Evolutionary conservation across 1,140 invertebrate species (phyloP).

Genomic region (Diuraphis noxia): DNA sequence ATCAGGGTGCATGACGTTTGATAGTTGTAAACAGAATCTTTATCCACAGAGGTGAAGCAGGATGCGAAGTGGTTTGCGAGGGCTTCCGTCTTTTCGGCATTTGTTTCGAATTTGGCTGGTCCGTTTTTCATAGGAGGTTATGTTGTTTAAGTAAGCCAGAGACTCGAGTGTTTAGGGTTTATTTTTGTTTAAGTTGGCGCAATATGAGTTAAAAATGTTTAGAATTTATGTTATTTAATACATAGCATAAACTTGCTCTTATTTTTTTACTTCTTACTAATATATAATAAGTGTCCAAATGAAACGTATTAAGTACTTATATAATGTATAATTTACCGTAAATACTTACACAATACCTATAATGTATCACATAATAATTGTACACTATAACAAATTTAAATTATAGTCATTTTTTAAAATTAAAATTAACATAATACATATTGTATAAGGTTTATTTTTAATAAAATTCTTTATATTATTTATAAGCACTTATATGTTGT

Average conservation of each 20-base stretch:
- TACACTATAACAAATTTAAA: not conserved
- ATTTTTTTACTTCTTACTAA: not conserved
- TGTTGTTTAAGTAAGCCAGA: not conserved
- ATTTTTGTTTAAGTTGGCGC: not conserved
- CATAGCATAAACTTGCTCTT: not conserved
- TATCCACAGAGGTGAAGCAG: not conserved
- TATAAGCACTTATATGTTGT: not conserved
- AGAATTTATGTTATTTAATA: not conserved
- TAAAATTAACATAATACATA: not conserved
- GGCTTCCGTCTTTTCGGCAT: not conserved
- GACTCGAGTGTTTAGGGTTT: not conserved
- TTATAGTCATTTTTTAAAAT: not conserved
- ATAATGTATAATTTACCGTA: too few relatives aligned
- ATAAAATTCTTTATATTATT: not conserved
- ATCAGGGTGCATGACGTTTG: not conserved
- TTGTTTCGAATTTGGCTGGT: not conserved
- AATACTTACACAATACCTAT: too few relatives aligned
- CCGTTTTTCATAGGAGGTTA: not conserved
- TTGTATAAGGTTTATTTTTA: not conserved
- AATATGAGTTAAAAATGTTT: not conserved
- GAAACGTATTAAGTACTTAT: not conserved
- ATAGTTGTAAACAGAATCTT: not conserved
- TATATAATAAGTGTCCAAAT: not conserved
- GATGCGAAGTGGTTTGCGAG: not conserved
- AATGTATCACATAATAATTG: not conserved